Conservation (phyloP, 2,113 vertebrate genomes). For the Rousettus leschenaultii region DNA sequence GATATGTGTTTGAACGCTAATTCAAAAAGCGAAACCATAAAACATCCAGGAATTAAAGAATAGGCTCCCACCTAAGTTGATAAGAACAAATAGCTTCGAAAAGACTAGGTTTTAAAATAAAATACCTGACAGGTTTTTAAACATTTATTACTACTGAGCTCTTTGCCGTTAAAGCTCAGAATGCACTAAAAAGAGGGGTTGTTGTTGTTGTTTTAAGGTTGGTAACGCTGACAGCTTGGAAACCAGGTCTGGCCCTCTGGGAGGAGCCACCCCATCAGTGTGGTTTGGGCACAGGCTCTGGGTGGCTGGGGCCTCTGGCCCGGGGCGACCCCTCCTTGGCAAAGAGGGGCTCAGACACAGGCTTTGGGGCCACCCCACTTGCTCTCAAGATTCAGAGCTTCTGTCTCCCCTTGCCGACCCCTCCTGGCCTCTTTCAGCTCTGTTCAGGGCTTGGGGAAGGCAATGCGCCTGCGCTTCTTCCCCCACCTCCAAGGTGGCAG, state of each 20-base stretch:
- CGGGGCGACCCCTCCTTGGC: too few relatives aligned
- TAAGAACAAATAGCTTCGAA: background rate
- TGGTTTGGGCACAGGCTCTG: background rate
- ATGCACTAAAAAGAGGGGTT: background rate
- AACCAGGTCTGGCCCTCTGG: background rate
- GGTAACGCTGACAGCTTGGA: background rate
- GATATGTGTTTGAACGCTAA: background rate
- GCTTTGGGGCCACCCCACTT: background rate
- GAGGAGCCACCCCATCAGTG: background rate
- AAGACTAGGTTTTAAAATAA: background rate
- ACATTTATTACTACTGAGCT: background rate
- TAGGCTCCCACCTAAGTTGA: background rate
- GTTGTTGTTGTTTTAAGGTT: background rate
- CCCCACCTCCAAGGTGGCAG: background rate
- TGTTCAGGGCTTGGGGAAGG: background rate
- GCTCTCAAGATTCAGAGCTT: background rate
- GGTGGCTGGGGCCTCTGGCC: rapidly evolving
- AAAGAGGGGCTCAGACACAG: background rate
- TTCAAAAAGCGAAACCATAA: background rate
- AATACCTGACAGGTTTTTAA: background rate
- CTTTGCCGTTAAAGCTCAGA: background rate
- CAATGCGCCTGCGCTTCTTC: rapidly evolving
- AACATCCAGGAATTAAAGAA: background rate
- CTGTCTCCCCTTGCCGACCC: too few relatives aligned
- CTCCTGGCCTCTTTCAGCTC: background rate